Base-by-base conservation (phyloP, 2,113 vertebrate species). In the Azemiops feae region DNA sequence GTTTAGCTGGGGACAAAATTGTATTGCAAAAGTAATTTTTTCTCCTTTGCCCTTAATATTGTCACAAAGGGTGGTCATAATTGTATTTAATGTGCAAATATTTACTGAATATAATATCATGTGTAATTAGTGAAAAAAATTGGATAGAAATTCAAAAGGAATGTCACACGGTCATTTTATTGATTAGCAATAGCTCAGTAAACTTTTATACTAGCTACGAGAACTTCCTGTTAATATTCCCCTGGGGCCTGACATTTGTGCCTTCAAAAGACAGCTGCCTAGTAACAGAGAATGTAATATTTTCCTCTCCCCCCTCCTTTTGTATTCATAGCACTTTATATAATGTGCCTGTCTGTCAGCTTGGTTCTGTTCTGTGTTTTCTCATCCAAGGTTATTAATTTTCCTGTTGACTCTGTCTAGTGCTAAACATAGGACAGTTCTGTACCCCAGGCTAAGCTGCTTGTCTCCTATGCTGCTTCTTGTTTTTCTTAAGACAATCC, bases 51-150 rank as follows among this genome's bases (percentile, higher is more conserved):
- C 87, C 25, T 45, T 91, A 58, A 91, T 57, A 88, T 9, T 52
- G 20, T 25, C n/a, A 88, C 23, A 47, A 54, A 81, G 52, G 47
- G 90, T 93, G 58, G 30, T 87, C 87, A 52, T 58, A 43, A 55
- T 43, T 85, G 53, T 94, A 93, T 93, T 95, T 93, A 20, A 30
- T 74, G 85, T 43, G 81, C 55, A 85, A 95, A 94, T 18, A 16
- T 92, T 96, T 94, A 53, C 2, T 93, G 93, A 87, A 91, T 91
- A 60, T 74, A 95, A 58, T 93, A 25, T 96, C 96, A 93, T 86
- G 0, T 14, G 25, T 91, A 89, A 64, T 81, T 81, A 81, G n/a
- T 39, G 69, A 8, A 81, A 34, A 81, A 81, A 89, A 95, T 50
- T 0, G 1, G 12, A 92, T 55, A 94, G 0, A 86, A 92, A 69